Conservation (phyloP, 2,888 invertebrate species). For the Tinea trinotella region DNA sequence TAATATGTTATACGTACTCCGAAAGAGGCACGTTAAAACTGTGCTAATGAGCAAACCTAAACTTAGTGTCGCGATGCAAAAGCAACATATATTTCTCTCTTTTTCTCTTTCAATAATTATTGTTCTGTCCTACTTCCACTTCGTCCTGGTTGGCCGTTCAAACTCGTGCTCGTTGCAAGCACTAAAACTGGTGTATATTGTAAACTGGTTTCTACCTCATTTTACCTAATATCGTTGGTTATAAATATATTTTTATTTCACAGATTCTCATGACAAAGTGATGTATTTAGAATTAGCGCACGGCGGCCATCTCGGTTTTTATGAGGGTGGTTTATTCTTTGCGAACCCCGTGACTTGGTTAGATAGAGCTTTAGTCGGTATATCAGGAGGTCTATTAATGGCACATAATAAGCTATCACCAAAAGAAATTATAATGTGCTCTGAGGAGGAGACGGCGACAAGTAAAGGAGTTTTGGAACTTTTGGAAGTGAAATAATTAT, state of each 20-base stretch:
- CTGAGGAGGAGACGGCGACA: not conserved
- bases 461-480: not conserved
- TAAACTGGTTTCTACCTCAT: no score
- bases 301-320: conserved; percentile 96
- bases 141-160: no score
- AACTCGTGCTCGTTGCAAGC: no score
- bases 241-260: not conserved
- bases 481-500: not conserved
- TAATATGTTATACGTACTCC: no score
- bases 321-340: conserved; percentile 89
- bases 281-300: conserved; percentile 88
- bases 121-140: no score
- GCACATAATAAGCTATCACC: conserved; percentile 61
- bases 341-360: conserved; percentile 95
- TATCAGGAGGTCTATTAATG: conserved; percentile 82
- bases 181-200: no score
- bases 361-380: conserved; percentile 88
- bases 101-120: no score
- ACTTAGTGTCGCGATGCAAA: no score
- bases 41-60: no score
- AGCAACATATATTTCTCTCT: no score
- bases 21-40: no score
- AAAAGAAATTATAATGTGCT: conserved; percentile 28
- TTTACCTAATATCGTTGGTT: no score
- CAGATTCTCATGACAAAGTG: conserved; percentile 77